A percentile compares a stretch with the other conserved stretches of the same genome.
These are phyloP conservation scores for Athalia cordata DNA, from an alignment of 2,888 invertebrate genomes.

Conservation along the genomic window DNA sequence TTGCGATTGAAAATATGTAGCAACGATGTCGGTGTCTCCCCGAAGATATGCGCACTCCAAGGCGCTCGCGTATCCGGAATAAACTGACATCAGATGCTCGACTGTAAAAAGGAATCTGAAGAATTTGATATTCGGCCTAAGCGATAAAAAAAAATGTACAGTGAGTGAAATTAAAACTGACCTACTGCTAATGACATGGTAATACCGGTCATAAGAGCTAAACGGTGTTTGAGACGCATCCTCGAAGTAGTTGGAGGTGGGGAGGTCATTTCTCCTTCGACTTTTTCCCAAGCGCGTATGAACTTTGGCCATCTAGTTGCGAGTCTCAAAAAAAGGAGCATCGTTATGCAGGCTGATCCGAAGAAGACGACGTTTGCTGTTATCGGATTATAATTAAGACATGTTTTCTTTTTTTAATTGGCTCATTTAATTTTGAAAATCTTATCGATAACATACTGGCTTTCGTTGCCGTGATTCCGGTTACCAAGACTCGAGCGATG, in stretches of 20 bases:
- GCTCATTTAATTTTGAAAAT: slow-evolving; percentile 17
- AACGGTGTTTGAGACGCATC: slow-evolving; percentile 51
- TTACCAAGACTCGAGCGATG: slow-evolving; percentile 58
- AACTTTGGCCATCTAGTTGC: slow-evolving; percentile 76
- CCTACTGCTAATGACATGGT: slow-evolving; percentile 74
- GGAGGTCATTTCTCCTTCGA: slow-evolving; percentile 72
- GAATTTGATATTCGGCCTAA: too few relatives aligned
- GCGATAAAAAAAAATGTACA: too few relatives aligned
- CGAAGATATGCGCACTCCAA: slow-evolving; percentile 70
- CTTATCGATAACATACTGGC: slow-evolving; percentile 61
- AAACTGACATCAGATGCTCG: slow-evolving; percentile 79
- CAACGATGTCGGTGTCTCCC: slow-evolving; percentile 60
- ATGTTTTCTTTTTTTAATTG: background rate
- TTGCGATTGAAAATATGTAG: slow-evolving; percentile 67
- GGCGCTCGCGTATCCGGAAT: slow-evolving; percentile 76
- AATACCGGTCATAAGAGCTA: slow-evolving; percentile 72
- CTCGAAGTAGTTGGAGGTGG: slow-evolving; percentile 60
- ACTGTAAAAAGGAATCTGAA: slow-evolving; percentile 68
- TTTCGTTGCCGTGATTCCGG: slow-evolving; percentile 64
- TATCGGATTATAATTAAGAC: slow-evolving; percentile 44
- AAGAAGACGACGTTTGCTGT: slow-evolving; percentile 76
- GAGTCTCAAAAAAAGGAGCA: slow-evolving; percentile 75
- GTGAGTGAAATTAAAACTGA: slow-evolving; percentile 56
- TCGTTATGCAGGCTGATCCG: slow-evolving; percentile 75
- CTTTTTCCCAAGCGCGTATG: slow-evolving; percentile 73